Conservation (phyloP, 2,888 invertebrate species). For the Biston stratarius region DNA sequence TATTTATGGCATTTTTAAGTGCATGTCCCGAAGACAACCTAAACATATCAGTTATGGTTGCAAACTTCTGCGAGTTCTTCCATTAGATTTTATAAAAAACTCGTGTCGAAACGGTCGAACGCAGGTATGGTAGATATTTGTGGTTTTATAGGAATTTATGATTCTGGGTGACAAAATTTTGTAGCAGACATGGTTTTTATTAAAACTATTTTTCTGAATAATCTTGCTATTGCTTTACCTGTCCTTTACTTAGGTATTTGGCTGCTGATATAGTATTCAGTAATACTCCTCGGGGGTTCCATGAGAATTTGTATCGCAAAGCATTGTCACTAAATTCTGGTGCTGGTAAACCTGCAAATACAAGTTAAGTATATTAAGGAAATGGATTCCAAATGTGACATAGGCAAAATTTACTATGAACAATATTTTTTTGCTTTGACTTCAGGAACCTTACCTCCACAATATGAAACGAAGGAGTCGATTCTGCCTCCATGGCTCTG, state of each 20-base stretch:
- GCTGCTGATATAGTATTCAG: conserved; percentile 96
- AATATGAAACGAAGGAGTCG: conserved; percentile 98
- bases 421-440: not conserved
- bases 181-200: too few relatives aligned
- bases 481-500: conserved; percentile 96
- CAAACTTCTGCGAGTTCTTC: too few relatives aligned
- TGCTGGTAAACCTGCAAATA: conserved; percentile 92
- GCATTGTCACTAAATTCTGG: conserved; percentile 98
- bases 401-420: too few relatives aligned
- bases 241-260: conserved; percentile 93
- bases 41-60: too few relatives aligned
- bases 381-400: not conserved
- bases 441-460: conserved; percentile 88
- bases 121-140: too few relatives aligned
- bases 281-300: conserved; percentile 98
- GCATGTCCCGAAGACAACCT: too few relatives aligned
- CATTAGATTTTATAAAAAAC: too few relatives aligned
- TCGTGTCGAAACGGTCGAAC: too few relatives aligned
- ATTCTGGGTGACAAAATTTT: too few relatives aligned
- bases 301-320: conserved; percentile 96
- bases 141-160: too few relatives aligned
- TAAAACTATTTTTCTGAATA: too few relatives aligned
- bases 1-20: too few relatives aligned
- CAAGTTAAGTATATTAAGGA: not conserved
- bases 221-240: conserved; percentile 78